phyloP scores from a whole-genome alignment of 2,888 invertebrate species.

The Eumerus sabulonum region DNA sequence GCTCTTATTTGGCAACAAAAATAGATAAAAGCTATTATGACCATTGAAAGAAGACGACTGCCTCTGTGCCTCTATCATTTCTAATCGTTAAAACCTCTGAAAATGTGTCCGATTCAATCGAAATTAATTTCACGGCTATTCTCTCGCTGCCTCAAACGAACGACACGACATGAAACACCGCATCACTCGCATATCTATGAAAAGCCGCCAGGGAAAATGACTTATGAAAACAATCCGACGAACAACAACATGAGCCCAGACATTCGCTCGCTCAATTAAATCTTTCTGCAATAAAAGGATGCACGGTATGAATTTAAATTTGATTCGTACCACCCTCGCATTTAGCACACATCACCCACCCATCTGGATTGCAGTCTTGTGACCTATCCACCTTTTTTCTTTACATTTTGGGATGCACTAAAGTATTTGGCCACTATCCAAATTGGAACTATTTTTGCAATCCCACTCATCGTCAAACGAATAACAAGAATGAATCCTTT shows the following conservation, averaged over 20 bases:
- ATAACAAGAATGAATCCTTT: constrained; percentile 11
- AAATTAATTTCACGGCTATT: constrained; percentile 5
- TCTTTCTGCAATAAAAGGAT: constrained; percentile 36
- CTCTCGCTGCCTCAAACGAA: constrained; percentile 4
- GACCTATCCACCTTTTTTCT: constrained; percentile 48
- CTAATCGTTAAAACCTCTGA: no score
- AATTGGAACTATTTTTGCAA: constrained; percentile 63
- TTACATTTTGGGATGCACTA: constrained; percentile 33
- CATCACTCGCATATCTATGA: neutral
- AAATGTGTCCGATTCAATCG: neutral
- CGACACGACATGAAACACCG: constrained; percentile 21
- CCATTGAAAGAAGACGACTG: no score
- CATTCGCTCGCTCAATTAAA: constrained; percentile 43
- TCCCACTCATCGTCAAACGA: constrained; percentile 22
- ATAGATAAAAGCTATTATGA: no score
- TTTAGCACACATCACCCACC: constrained; percentile 22
- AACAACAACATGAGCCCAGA: neutral
- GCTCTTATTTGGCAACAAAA: no score
- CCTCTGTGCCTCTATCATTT: no score
- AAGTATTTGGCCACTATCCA: constrained; percentile 50
- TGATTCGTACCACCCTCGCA: neutral
- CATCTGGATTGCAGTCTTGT: constrained; percentile 50
- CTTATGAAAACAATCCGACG: neutral
- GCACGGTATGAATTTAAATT: constrained; percentile 28
- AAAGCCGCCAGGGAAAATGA: neutral